phyloP scores from a whole-genome alignment of 2,888 invertebrate species.

The Dynastes tityus region DNA sequence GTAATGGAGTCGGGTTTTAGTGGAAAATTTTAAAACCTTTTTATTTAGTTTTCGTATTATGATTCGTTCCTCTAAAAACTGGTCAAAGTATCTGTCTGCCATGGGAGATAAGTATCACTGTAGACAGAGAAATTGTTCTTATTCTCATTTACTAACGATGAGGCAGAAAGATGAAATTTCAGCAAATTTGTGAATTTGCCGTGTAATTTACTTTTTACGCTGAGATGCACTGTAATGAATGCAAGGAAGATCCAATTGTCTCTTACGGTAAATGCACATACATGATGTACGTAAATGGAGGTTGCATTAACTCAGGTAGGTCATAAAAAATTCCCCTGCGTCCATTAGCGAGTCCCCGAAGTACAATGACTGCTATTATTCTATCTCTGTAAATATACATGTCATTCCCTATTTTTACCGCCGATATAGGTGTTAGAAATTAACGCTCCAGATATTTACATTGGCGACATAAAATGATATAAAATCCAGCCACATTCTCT shows the following conservation, averaged over 20 bases:
- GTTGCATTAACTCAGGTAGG: background rate
- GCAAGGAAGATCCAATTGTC: too few relatives aligned
- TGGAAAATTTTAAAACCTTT: slow-evolving; percentile 6
- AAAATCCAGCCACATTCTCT: too few relatives aligned
- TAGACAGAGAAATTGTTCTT: too few relatives aligned
- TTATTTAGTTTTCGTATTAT: slow-evolving; percentile 1
- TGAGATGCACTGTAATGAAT: too few relatives aligned
- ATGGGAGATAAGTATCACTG: background rate
- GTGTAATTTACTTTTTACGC: too few relatives aligned
- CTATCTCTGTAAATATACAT: slow-evolving; percentile 2
- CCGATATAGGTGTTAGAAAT: background rate
- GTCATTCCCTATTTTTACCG: background rate
- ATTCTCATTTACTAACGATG: too few relatives aligned
- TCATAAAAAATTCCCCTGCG: background rate
- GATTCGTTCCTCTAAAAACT: background rate
- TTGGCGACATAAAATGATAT: background rate
- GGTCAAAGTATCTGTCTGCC: background rate
- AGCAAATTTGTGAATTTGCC: too few relatives aligned
- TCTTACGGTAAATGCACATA: background rate
- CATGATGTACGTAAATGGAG: background rate
- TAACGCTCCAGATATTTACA: background rate
- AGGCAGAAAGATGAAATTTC: too few relatives aligned
- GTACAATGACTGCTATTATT: background rate
- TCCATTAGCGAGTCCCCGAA: slow-evolving; percentile 18
- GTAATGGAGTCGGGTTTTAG: slow-evolving; percentile 12